Evolutionary conservation across 2,797 vertebrate species (phyloP).

Genomic region (Danio tinwini): DNA sequence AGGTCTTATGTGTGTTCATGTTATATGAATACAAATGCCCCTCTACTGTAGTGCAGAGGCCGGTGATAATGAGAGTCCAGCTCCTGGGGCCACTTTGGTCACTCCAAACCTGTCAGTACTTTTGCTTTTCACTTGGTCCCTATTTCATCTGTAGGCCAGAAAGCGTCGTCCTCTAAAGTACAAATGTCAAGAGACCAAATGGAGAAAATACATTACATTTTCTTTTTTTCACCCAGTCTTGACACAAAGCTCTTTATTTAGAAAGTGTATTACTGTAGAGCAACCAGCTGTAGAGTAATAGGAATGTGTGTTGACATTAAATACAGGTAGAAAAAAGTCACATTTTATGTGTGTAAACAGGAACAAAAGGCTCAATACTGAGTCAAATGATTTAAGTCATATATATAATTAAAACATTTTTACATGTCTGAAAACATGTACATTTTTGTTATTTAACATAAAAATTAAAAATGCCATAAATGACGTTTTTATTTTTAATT

Average conservation of each 20-base stretch:
- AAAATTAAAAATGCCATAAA: too few species aligned
- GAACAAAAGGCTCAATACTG: not conserved
- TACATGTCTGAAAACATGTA: too few species aligned
- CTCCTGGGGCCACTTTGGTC: constrained; percentile 41
- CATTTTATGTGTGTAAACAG: constrained; percentile 8
- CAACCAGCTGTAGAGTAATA: constrained; percentile 39
- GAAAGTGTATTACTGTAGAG: constrained; percentile 51
- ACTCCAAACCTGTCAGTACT: constrained; percentile 34
- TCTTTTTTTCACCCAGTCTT: constrained; percentile 13
- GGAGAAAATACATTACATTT: constrained; percentile 50
- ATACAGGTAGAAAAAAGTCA: constrained; percentile 30
- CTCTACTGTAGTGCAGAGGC: constrained; percentile 19
- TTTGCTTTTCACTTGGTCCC: constrained; percentile 54
- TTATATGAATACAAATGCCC: constrained; percentile 39
- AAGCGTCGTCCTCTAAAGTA: constrained; percentile 37
- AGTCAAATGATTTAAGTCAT: too few species aligned
- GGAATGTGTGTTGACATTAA: constrained; percentile 48
- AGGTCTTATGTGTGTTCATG: constrained; percentile 13
- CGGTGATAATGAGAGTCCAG: constrained; percentile 37
- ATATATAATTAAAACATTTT: too few species aligned
- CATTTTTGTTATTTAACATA: too few species aligned
- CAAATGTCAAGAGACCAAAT: constrained; percentile 39
- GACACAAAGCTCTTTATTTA: constrained; percentile 55
- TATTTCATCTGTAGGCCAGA: constrained; percentile 44
- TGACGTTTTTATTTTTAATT: too few species aligned